These are phyloP conservation scores for Scaptomyza flava DNA, from an alignment of 2,888 invertebrate species.

Conservation along the genomic window DNA sequence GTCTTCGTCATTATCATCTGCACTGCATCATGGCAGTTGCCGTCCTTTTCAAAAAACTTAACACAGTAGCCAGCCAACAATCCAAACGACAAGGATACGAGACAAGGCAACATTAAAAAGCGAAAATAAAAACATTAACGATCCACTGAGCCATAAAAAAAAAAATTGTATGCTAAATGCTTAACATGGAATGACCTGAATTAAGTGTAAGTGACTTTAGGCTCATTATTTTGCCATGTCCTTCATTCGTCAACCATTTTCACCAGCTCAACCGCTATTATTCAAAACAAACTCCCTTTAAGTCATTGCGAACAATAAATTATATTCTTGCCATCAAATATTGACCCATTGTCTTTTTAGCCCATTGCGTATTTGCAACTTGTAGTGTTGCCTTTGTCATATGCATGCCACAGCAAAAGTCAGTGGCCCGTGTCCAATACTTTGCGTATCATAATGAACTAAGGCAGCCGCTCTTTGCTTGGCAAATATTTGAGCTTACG, in stretches of 20 bases:
- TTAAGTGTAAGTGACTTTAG: conserved; percentile 28
- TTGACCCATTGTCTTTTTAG: not conserved
- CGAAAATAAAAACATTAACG: conserved; percentile 5
- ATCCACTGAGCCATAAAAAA: not conserved
- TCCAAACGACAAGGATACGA: conserved; percentile 32
- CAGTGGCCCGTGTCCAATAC: conserved; percentile 26
- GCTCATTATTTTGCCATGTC: conserved; percentile 5
- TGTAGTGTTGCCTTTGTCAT: not conserved
- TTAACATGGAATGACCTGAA: conserved; percentile 61
- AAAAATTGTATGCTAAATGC: conserved; percentile 52
- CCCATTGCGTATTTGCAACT: not conserved
- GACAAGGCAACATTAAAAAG: conserved; percentile 41
- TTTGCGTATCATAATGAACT: conserved; percentile 4
- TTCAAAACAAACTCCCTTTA: not conserved
- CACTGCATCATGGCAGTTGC: conserved; percentile 66
- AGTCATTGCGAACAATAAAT: not conserved
- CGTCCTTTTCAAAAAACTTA: conserved; percentile 70
- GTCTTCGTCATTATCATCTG: conserved; percentile 71
- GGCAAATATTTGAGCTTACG: conserved; percentile 39
- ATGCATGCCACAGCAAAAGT: not conserved
- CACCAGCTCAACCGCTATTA: conserved; percentile 3
- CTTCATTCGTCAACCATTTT: conserved; percentile 1
- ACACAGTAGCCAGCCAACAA: conserved; percentile 56
- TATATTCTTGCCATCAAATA: not conserved
- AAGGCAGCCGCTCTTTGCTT: conserved; percentile 18